Evolutionary conservation across 2,113 vertebrate genomes (phyloP), one percentile per base, ranked within the genome.

Genomic region (Osmerus eperlanus): DNA sequence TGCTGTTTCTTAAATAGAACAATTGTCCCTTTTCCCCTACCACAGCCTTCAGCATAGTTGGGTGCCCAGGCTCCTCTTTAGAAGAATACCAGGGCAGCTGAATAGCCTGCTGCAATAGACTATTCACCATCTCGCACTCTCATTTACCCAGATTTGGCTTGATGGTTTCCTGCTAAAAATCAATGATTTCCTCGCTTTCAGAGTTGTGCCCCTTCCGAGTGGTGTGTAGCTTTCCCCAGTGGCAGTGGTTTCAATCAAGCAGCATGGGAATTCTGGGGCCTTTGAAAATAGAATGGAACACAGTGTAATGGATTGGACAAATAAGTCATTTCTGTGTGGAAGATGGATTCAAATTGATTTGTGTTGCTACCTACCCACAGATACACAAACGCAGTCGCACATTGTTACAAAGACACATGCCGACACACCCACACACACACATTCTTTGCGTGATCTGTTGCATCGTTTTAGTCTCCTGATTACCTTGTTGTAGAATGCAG

Each of bases 111-210:
- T 68, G 85, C 82, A 87, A 77, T 67, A 21, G 60, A 80, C 72
- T 71, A 68, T 85, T 87, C 84, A 75, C 81, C 73, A 65, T 85
- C 83, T 81, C 77, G 19, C 79, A n/a, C 83, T 78, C 82, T 89
- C 84, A 85, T 89, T 92, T 91, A 79, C 77, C 78, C 77, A 79
- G 81, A 88, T 88, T 87, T 75, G 83, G 75, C 81, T 80, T 85
- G 81, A 90, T 90, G 84, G 87, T 91, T 87, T 90, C 87, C 86
- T 86, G 80, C 77, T 76, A 81, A 87, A 90, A 89, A 91, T 88
- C 78, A 84, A 89, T 90, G 86, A 85, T 83, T 88, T 78, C 79
- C 81, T 89, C 79, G 80, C 84, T 86, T 84, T 77, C 73, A 68
- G 81, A 83, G 85, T 69, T 75, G 78, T 65, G 12, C 78, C 77